Percentiles rank a stretch among this genome's conserved stretches.
Conservation (phyloP, 2,113 vertebrate species). For the Meleagris gallopavo region DNA sequence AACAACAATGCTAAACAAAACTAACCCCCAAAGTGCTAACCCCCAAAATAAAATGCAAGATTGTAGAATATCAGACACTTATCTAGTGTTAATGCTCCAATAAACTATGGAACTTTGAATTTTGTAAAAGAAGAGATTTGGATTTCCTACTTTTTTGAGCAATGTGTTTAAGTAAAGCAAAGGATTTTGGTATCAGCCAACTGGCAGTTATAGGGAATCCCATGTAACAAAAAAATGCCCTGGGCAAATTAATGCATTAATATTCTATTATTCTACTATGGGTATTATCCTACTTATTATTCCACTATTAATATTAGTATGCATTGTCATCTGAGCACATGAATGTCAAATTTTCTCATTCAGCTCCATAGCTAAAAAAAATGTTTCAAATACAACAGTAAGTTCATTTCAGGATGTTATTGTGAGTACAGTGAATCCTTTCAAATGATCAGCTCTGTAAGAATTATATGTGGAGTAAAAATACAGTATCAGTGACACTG, state of each 20-base stretch:
- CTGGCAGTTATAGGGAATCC: neutral
- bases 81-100: neutral
- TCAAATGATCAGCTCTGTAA: neutral
- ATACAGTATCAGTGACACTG: neutral
- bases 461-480: neutral
- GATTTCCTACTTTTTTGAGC: neutral
- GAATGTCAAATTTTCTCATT: neutral
- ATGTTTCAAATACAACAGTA: neutral
- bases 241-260: neutral
- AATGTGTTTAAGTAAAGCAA: neutral
- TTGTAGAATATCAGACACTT: neutral
- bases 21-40: neutral
- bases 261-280: neutral
- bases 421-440: neutral
- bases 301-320: too few species aligned
- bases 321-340: neutral
- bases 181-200: neutral
- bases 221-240: neutral
- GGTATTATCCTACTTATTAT: too few species aligned
- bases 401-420: neutral
- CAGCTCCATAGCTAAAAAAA: neutral
- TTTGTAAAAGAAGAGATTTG: neutral
- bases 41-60: neutral
- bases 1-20: neutral
- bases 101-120: neutral